These are phyloP conservation scores for Pao palembangensis DNA, from an alignment of 2,113 vertebrate genomes.

Conservation along the genomic window DNA sequence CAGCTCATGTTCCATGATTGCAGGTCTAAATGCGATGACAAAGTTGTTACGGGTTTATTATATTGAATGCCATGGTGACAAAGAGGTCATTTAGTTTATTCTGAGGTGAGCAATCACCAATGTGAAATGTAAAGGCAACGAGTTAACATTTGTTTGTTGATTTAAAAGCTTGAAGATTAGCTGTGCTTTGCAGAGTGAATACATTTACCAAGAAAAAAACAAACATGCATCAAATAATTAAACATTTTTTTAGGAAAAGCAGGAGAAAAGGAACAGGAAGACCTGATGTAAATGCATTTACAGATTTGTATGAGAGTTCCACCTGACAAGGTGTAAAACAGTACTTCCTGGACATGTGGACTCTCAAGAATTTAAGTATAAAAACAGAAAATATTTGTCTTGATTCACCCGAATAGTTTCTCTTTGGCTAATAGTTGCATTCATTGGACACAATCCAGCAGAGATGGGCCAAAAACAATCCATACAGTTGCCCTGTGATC, in stretches of 20 bases:
- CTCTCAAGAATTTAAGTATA: too few relatives aligned
- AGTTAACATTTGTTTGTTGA: too few relatives aligned
- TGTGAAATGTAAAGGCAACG: background rate
- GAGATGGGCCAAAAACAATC: conserved; percentile 36
- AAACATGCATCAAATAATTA: too few relatives aligned
- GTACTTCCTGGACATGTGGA: too few relatives aligned
- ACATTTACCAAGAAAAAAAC: too few relatives aligned
- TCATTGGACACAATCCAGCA: conserved; percentile 30
- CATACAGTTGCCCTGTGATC: conserved; percentile 1
- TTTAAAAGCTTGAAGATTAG: too few relatives aligned
- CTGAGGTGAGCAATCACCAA: background rate
- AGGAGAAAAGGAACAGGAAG: too few relatives aligned
- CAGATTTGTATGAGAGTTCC: too few relatives aligned
- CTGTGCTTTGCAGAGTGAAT: too few relatives aligned
- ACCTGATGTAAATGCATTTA: too few relatives aligned
- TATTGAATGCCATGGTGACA: background rate
- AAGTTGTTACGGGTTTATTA: conserved; percentile 2
- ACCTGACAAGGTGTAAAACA: too few relatives aligned
- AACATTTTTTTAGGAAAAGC: too few relatives aligned
- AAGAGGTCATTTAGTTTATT: conserved; percentile 9
- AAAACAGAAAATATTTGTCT: background rate
- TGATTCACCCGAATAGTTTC: conserved; percentile 6
- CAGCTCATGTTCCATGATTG: conserved; percentile 28
- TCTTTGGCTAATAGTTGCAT: background rate
- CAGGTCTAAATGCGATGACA: conserved; percentile 18